Conservation (phyloP, 2,797 vertebrate genomes). For the Triplophysa bombifrons region DNA sequence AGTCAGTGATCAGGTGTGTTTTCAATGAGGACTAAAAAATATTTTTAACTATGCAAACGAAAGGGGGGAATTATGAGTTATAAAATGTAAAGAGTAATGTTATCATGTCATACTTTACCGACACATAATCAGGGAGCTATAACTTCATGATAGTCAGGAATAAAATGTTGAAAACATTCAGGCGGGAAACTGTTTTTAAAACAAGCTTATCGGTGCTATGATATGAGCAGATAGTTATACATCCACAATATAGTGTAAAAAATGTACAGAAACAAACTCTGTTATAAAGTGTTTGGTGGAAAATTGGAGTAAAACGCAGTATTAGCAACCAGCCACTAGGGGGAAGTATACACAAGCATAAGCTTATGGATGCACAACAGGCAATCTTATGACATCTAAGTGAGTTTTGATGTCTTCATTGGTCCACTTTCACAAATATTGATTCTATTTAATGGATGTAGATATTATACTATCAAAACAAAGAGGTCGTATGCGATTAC, state of each 20-base stretch:
- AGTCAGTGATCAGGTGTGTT: not conserved
- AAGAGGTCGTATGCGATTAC: not conserved
- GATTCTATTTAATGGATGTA: not conserved
- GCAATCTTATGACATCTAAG: not conserved
- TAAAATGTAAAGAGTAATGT: no score
- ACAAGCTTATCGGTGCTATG: no score
- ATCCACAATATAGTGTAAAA: not conserved
- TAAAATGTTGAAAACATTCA: no score
- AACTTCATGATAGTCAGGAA: no score
- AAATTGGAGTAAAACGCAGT: not conserved
- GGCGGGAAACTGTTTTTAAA: no score
- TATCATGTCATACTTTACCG: no score
- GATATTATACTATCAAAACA: not conserved
- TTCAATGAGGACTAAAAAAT: not conserved
- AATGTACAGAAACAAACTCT: not conserved
- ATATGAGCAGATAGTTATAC: no score
- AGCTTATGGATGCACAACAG: not conserved
- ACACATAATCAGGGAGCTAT: no score
- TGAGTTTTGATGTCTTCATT: not conserved
- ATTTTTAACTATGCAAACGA: no score
- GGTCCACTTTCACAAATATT: not conserved
- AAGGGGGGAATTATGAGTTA: no score
- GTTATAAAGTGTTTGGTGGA: no score
- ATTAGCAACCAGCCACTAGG: constrained; percentile 54
- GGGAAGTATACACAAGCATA: constrained; percentile 48